These are phyloP conservation scores for Campopleginae sp. DNA, from an alignment of 2,888 invertebrate species.

Conservation along the genomic window DNA sequence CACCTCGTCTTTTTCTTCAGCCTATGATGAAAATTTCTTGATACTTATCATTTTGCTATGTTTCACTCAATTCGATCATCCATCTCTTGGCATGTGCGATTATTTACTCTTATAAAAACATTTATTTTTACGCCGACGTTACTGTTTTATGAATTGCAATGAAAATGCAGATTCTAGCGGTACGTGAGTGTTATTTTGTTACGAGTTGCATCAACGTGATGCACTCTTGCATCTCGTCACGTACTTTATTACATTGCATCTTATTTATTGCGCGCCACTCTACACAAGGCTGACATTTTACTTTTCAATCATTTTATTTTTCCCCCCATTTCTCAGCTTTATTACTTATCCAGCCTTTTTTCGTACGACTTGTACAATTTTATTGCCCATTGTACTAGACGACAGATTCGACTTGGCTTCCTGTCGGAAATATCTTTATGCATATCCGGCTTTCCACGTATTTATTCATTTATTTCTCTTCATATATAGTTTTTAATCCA, in stretches of 20 bases:
- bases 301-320: not conserved
- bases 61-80: not conserved
- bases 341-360: not conserved
- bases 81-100: not conserved
- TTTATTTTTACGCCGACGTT: not conserved
- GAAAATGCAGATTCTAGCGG: conserved; percentile 11
- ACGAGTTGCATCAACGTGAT: not conserved
- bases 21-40: not conserved
- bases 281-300: not conserved
- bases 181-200: not conserved
- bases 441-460: conserved; percentile 20
- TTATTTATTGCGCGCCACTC: not conserved
- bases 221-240: not conserved
- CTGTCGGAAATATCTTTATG: conserved; percentile 31
- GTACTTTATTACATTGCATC: conserved; percentile 1
- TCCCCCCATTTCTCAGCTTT: not conserved
- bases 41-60: not conserved
- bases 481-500: not conserved
- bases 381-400: conserved; percentile 4
- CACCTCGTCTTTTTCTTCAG: not conserved
- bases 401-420: not conserved
- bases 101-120: not conserved
- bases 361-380: not conserved
- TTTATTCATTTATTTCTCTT: not conserved
- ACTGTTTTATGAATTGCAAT: conserved; percentile 1